Base-by-base conservation (phyloP, 2,888 invertebrate genomes). In the Melanchra persicariae region DNA sequence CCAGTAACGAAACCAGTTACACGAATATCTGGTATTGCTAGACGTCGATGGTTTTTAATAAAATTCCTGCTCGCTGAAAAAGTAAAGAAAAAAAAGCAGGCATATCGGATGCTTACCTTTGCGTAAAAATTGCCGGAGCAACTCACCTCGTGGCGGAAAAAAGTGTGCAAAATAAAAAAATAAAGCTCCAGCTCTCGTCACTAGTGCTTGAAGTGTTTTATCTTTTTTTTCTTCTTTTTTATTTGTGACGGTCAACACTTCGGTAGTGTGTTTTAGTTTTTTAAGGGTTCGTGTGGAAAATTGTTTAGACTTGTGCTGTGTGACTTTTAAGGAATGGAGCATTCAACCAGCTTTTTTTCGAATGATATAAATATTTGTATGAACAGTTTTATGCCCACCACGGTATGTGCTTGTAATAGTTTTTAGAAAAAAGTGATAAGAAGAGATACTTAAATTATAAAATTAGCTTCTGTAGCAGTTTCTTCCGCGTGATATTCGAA, bases 21-120 rank as follows among this genome's bases (percentile, higher is more conserved):
- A 22, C 26, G 15, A 5, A 40, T 43, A 7, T 19, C 34, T 17
- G 0, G 12, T 37, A 51, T 15, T 26, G 6, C 7, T 19, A 47
- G 0, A 10, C 17, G 7, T 10, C 17, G 1, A 24, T n/a, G 12
- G 8, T 15, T 15, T 43, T 43, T 59, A 62, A 65, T 61, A 30
- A 52, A 58, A 58, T 59, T 19, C 19, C 17, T 54, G 37, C 59
- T 54, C 6, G 12, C 12, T 22, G 49, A 30, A 47, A 37, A 49
- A 15, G 12, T 15, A 45, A 58, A 60, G 64, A 37, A 49, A 60
- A 70, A 37, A 49, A 30, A 45, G 5, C 7, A 43, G 17, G 30
- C 37, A 61, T 47, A 67, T 63, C 37, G 54, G 10, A 63, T 72
- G 77, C 78, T 77, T 63, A 66, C 45, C 51, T 77, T 54, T 51